Evolutionary conservation across 2,113 vertebrate species (phyloP), one percentile per base, ranked within the genome.

Genomic region (Terrapene triunguis): DNA sequence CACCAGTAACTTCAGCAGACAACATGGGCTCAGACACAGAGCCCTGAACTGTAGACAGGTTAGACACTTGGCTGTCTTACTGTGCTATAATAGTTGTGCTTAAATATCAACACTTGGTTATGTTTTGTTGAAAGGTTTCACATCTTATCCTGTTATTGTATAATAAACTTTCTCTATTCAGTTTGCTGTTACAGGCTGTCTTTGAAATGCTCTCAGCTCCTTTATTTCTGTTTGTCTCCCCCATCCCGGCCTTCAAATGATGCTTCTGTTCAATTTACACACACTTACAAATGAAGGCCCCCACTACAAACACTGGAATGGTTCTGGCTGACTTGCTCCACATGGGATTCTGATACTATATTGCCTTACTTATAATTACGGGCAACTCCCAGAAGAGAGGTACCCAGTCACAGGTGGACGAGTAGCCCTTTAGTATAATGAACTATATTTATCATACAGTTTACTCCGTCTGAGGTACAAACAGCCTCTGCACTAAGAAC

Each of bases 211-310:
- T 93, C 91, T 92, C 13, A 5, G 25, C 12, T 44, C 72, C 72
- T 42, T 24, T 44, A 44, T 76, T 76, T 76, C 38, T 76, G n/a
- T 25, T 74, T 76, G 24, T 44, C 38, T 42, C 10, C 72, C 72
- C 35, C 35, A 19, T 17, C 16, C 10, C 4, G 2, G 14, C 62
- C 35, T n/a, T n/a, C 38, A 76, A 44, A 76, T 76, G 22, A 44
- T 78, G 82, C 92, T 96, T 96, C 74, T 89, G 24, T 89, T 95
- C 29, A 87, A 17, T 83, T 87, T 92, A 53, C 81, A 95, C 57
- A 74, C 6, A 53, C n/a, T 6, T 89, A 21, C 22, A 84, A 57
- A 74, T 0, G 0, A 86, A 94, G n/a, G 21, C 76, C 74, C 93
- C 25, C 59, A 35, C 48, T 29, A 72, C 25, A 72, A 32, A 79